Evolutionary conservation across 2,888 invertebrate species (phyloP), one percentile per base, ranked within the genome.

Genomic region (Pyrrhosoma nymphula): DNA sequence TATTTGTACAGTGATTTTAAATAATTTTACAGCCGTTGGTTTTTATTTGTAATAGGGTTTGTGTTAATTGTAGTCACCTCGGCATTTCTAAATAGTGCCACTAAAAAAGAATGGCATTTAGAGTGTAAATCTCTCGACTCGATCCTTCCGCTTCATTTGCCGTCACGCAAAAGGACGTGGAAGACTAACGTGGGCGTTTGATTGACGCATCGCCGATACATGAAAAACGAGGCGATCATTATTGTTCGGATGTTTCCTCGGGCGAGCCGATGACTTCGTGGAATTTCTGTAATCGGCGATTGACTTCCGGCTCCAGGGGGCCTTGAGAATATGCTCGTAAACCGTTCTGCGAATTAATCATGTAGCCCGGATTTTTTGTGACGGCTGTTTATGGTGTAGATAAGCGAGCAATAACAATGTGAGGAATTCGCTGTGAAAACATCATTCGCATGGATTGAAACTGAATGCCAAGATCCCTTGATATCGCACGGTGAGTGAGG

Each of bases 261-360:
- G 69, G 69, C n/a, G n/a, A 69, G 69, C 6, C n/a, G 69, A 69
- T 69, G 69, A 69, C 69, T 69, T n/a, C n/a, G 69, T n/a, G 69
- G 69, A 69, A 69, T 69, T 69, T 4, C 69, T n/a, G n/a, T 3
- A n/a, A 69, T 26, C 69, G 20, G n/a, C 69, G 26, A 6, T n/a
- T 0, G 69, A 69, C 69, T 69, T 69, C n/a, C n/a, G 69, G 69
- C 69, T n/a, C 60, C 60, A 20, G n/a, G 69, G 1, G 12, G n/a
- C 69, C n/a, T 69, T 69, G 69, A 69, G 69, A n/a, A 69, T 26
- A 69, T 69, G n/a, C 69, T 69, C 69, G 69, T 69, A 69, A 69
- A 69, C 26, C n/a, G n/a, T 69, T 69, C 69, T n/a, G 1, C 69
- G 69, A 69, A n/a, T 69, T 23, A 10, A 69, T 69, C n/a, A 69